phyloP scores from a whole-genome alignment of 2,797 vertebrate species.

The Pseudotriccus pelzelni region DNA sequence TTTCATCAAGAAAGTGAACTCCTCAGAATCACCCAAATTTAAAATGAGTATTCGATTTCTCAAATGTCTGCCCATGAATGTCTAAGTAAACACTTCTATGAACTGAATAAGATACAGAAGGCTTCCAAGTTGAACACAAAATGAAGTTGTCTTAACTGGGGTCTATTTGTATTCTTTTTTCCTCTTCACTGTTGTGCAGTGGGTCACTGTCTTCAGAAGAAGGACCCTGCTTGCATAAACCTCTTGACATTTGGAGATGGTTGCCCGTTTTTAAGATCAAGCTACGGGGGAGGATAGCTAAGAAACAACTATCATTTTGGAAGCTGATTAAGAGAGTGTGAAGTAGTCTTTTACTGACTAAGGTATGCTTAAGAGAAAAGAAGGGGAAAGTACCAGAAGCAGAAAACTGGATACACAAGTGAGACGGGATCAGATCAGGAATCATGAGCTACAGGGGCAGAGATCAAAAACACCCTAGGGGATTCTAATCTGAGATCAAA shows the following conservation, averaged over 20 bases:
- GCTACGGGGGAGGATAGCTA: background rate
- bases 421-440: background rate
- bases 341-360: background rate
- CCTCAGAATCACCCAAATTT: background rate
- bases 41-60: background rate
- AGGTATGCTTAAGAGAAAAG: background rate
- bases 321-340: background rate
- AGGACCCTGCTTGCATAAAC: background rate
- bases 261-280: background rate
- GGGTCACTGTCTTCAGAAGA: background rate
- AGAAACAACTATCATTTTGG: background rate
- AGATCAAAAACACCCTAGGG: slow-evolving; percentile 23
- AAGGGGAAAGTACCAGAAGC: background rate
- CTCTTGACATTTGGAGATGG: background rate
- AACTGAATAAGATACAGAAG: background rate
- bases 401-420: slow-evolving; percentile 43
- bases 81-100: background rate
- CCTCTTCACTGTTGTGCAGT: background rate
- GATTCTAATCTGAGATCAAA: slow-evolving; percentile 56
- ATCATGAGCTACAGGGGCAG: slow-evolving; percentile 10
- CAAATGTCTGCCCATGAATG: background rate
- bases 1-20: background rate
- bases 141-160: background rate
- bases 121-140: background rate
- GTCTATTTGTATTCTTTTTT: background rate